These are phyloP conservation scores for Notoglanidium macrostoma DNA, from an alignment of 2,797 vertebrate genomes.

Conservation along the genomic window DNA sequence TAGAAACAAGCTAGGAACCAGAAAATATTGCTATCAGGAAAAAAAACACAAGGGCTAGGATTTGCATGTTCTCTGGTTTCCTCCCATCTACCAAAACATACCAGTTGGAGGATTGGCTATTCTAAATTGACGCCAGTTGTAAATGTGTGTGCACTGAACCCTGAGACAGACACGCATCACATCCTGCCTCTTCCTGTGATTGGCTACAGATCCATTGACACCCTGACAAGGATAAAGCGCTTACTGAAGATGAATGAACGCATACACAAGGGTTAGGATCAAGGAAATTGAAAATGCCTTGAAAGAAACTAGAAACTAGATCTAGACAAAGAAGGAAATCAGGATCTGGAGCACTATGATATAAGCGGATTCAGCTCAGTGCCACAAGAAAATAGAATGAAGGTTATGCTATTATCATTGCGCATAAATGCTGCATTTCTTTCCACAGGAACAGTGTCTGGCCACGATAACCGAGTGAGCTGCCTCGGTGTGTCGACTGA, in stretches of 20 bases:
- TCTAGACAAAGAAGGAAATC: neutral
- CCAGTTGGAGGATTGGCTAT: neutral
- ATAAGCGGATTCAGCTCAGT: too few species aligned
- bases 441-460: slow-evolving; percentile 85
- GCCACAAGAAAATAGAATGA: neutral
- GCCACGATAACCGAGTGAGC: slow-evolving; percentile 97
- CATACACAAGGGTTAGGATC: neutral
- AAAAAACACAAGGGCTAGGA: neutral
- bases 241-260: neutral
- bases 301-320: neutral
- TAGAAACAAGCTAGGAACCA: neutral
- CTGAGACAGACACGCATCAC: too few species aligned
- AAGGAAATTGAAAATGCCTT: neutral
- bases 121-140: neutral
- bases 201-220: neutral
- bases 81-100: neutral
- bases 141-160: too few species aligned
- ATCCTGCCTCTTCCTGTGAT: neutral
- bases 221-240: neutral
- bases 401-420: neutral
- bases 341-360: neutral
- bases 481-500: slow-evolving; percentile 92
- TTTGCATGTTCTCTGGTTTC: neutral
- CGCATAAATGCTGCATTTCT: slow-evolving; percentile 16
- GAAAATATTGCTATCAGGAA: neutral